A percentile compares a stretch with the other conserved stretches of the same genome.
Conservation (phyloP, 2,888 invertebrate species). For the Sinotaia quadrata region DNA sequence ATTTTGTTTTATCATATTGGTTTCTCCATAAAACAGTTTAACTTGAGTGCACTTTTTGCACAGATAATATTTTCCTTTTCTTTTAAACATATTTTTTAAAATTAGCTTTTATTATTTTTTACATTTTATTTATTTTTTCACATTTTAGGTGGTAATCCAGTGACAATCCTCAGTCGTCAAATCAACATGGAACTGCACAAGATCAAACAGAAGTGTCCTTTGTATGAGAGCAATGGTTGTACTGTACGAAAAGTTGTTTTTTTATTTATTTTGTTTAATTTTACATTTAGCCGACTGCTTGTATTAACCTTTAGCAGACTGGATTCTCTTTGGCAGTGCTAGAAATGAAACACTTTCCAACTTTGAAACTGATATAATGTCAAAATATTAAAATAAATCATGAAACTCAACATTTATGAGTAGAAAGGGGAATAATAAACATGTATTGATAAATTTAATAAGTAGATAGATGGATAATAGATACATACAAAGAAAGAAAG, state of each 20-base stretch:
- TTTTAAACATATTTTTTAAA: background rate
- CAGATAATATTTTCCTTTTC: background rate
- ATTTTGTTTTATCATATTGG: too few species aligned
- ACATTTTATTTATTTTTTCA: background rate
- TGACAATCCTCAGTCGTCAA: conserved; percentile 94
- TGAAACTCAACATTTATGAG: too few species aligned
- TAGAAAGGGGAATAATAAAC: too few species aligned
- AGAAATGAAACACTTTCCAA: background rate
- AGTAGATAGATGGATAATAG: too few species aligned
- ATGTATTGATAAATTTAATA: too few species aligned
- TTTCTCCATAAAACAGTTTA: too few species aligned
- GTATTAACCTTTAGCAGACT: background rate
- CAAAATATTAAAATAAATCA: too few species aligned
- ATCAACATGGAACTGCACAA: conserved; percentile 96
- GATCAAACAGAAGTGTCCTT: conserved; percentile 94
- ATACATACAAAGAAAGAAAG: too few species aligned
- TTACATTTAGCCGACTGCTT: too few species aligned
- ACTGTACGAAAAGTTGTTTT: conserved; percentile 76
- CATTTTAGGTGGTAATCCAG: conserved; percentile 87
- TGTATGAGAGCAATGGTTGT: conserved; percentile 94
- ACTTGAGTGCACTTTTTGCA: too few species aligned
- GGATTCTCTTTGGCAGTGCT: background rate
- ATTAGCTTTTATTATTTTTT: background rate
- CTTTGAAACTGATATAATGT: too few species aligned
- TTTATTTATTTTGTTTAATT: background rate